Conservation (phyloP, 2,797 vertebrate genomes). For the Pogonophryne albipinna region DNA sequence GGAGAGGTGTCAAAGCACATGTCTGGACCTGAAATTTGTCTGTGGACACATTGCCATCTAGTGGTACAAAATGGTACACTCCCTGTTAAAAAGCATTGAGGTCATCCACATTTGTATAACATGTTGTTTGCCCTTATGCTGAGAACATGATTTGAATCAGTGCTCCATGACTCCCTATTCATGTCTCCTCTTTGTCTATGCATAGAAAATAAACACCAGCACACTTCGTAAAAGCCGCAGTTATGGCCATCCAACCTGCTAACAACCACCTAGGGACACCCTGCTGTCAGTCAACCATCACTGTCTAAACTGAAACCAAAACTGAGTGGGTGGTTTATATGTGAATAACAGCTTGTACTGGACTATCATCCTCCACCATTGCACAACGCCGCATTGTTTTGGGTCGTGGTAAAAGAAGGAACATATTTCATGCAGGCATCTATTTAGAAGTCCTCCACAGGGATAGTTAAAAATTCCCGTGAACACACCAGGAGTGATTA, state of each 20-base stretch:
- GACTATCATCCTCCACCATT: slow-evolving; percentile 35
- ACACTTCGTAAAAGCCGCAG: slow-evolving; percentile 20
- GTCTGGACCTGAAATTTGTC: slow-evolving; percentile 31
- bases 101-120: background rate
- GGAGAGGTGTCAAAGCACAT: slow-evolving; percentile 5
- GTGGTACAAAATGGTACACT: slow-evolving; percentile 47
- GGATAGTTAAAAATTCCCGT: slow-evolving; percentile 52
- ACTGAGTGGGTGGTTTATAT: slow-evolving; percentile 50
- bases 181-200: slow-evolving; percentile 23
- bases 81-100: background rate
- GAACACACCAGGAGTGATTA: slow-evolving; percentile 36
- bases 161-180: slow-evolving; percentile 12
- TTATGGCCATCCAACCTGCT: slow-evolving; percentile 26
- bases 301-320: slow-evolving; percentile 56
- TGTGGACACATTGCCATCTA: slow-evolving; percentile 82
- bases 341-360: slow-evolving; percentile 57
- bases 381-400: slow-evolving; percentile 74
- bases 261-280: slow-evolving; percentile 59
- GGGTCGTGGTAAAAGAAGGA: slow-evolving; percentile 48
- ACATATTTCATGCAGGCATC: slow-evolving; percentile 57
- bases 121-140: background rate
- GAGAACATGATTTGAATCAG: background rate
- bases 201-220: slow-evolving; percentile 48
- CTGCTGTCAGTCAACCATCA: slow-evolving; percentile 68
- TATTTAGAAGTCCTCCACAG: slow-evolving; percentile 56